phyloP scores from a whole-genome alignment of 2,888 invertebrate species.

The Sussaba pulchella region DNA sequence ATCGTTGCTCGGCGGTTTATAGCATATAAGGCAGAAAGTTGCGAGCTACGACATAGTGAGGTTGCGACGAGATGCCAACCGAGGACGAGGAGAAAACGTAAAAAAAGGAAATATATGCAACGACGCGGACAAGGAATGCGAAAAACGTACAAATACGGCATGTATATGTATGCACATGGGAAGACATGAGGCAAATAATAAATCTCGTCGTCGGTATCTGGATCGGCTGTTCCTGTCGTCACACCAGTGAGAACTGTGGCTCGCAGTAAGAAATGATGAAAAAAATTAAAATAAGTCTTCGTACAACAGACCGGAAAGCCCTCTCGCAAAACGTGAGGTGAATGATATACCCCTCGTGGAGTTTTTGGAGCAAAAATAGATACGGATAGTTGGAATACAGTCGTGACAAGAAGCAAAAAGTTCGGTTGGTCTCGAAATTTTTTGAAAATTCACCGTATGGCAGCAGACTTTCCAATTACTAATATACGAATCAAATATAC shows the following conservation, averaged over 20 bases:
- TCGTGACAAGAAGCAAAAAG: neutral
- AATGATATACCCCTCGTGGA: slow-evolving; percentile 19
- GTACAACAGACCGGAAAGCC: slow-evolving; percentile 9
- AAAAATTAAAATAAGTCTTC: neutral
- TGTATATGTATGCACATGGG: neutral
- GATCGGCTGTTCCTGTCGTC: slow-evolving; percentile 15
- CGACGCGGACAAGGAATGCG: neutral
- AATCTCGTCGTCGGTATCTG: slow-evolving; percentile 17
- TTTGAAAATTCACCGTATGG: neutral
- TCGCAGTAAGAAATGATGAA: slow-evolving; percentile 16
- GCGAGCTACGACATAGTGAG: neutral
- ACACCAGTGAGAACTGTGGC: neutral
- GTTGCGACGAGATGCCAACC: neutral
- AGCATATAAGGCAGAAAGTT: neutral
- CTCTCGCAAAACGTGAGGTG: slow-evolving; percentile 23
- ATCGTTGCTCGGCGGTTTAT: neutral
- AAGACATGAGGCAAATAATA: slow-evolving; percentile 3
- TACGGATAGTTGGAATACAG: neutral
- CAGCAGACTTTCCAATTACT: neutral
- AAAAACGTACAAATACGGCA: neutral
- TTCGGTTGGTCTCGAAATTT: neutral
- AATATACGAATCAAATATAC: neutral
- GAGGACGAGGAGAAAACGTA: neutral
- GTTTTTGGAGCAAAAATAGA: slow-evolving; percentile 7
- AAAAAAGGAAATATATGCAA: neutral